phyloP scores from a whole-genome alignment of 2,113 vertebrate genomes.

The Toxotes jaculatrix region DNA sequence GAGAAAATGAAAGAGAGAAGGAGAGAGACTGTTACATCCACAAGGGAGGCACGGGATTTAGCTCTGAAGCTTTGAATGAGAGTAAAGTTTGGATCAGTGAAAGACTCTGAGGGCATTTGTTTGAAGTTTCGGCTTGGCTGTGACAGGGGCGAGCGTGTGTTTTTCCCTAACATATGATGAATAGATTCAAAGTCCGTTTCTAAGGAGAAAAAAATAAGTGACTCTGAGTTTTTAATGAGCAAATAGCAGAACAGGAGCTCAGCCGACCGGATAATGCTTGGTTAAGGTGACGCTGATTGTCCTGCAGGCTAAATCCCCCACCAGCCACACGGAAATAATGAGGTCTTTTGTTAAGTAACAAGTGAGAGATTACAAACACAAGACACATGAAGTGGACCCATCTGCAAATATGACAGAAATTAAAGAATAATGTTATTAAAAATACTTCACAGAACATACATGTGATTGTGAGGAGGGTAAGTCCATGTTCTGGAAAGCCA shows the following conservation, averaged over 20 bases:
- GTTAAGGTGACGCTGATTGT: constrained; percentile 72
- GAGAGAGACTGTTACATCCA: not conserved
- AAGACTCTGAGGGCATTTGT: not conserved
- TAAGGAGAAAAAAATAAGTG: constrained; percentile 69
- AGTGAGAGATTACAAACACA: constrained; percentile 8
- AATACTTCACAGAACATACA: too few species aligned
- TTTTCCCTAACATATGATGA: constrained; percentile 42
- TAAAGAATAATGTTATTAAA: not conserved
- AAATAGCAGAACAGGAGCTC: constrained; percentile 49
- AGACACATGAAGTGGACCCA: not conserved
- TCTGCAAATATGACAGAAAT: constrained; percentile 1
- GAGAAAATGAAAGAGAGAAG: not conserved
- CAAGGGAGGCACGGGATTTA: too few species aligned
- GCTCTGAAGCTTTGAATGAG: not conserved
- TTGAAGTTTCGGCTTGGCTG: not conserved
- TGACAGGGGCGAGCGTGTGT: constrained; percentile 15
- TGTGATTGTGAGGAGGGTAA: too few species aligned
- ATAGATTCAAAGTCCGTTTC: constrained; percentile 52
- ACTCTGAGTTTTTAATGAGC: constrained; percentile 60
- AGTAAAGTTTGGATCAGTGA: not conserved
- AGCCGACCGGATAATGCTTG: constrained; percentile 55
- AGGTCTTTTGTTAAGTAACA: constrained; percentile 57
- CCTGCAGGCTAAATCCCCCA: constrained; percentile 51
- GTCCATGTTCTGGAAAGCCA: too few species aligned
- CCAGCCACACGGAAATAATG: constrained; percentile 40